Evolutionary conservation across 1,140 invertebrate genomes (phyloP), one percentile per base, ranked within the genome.

Genomic region (Aphelinus atriplicis): DNA sequence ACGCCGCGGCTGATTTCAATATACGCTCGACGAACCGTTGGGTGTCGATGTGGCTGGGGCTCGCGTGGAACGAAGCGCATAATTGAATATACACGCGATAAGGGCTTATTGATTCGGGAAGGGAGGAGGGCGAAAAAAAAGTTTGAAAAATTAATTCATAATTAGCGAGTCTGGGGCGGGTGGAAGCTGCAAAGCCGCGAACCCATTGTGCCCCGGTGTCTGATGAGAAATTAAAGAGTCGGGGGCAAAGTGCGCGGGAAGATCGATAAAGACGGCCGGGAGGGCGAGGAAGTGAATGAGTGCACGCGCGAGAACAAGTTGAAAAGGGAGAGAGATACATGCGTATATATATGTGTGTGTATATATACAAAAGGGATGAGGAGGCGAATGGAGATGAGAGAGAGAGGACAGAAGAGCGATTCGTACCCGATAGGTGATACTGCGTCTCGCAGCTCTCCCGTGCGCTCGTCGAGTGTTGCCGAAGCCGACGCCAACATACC

Each of bases 401-500:
- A n/a, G 68, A 5, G 73, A 78, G 67, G n/a, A 47, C 26, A 56
- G 5, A 62, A 42, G n/a, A 67, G 48, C 48, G 43, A 61, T 51
- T 61, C 50, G 65, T 53, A 66, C 58, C 55, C 45, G 71, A 73
- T 58, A 66, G 71, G 42, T 53, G 71, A 73, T 73, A 73, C 71
- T 58, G 63, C 26, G 26, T 26, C 26, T 51, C 71, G 56, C 48
- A 6, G 42, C 51, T 67, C 58, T 26, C 26, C 26, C 26, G 26
- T 26, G 26, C 26, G 43, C 63, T 64, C 56, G 51, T 61, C 42
- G 65, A 73, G 75, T 56, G 68, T 79, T 77, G 43, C 81, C 81
- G 83, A 82, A 83, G 80, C 80, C 77, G 77, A 78, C 42, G 64
- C 62, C 51, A 51, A 43, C 71, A 58, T 65, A 65, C 71, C 71